Evolutionary conservation across 2,888 invertebrate genomes (phyloP).

Genomic region (Acanthosepion lycidas): DNA sequence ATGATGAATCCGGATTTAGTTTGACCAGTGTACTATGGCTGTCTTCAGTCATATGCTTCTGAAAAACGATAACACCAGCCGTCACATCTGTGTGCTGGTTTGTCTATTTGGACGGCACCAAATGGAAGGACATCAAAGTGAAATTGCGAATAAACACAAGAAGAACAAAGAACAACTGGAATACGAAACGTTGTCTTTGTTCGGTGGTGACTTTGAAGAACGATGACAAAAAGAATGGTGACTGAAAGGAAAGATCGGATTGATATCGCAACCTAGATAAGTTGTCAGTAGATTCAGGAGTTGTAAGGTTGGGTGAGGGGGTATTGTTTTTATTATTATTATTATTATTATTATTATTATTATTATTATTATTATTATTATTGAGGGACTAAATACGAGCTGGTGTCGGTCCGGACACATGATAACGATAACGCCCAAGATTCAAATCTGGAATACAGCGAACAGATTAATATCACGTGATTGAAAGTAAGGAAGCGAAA

Average conservation of each 20-base stretch:
- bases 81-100: background rate
- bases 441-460: background rate
- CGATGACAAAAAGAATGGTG: background rate
- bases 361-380: background rate
- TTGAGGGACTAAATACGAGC: background rate
- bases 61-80: background rate
- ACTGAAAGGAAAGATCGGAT: background rate
- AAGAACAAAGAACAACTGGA: background rate
- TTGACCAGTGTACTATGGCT: no score
- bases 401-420: background rate
- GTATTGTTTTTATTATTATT: background rate
- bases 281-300: background rate
- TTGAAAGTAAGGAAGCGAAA: background rate
- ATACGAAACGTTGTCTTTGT: background rate
- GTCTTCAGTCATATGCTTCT: no score
- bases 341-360: background rate
- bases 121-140: background rate
- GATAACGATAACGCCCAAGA: background rate
- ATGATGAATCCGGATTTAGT: no score
- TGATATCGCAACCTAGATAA: background rate
- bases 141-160: background rate
- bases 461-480: background rate
- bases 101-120: background rate
- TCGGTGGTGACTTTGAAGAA: background rate
- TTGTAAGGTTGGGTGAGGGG: background rate